phyloP scores from a whole-genome alignment of 2,113 vertebrate genomes.

The Onychostoma macrolepis region DNA sequence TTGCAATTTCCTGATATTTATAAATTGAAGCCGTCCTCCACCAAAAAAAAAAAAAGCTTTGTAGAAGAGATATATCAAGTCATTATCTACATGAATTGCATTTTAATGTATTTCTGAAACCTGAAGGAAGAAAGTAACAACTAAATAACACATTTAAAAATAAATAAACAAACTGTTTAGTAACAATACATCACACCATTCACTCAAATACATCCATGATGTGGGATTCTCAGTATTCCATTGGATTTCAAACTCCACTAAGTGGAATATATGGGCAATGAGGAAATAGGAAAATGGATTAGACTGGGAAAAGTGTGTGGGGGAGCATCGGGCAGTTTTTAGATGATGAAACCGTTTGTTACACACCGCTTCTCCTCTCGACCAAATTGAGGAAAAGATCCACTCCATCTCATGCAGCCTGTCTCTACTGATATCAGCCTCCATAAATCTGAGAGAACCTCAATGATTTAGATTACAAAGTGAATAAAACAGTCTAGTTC shows the following conservation, averaged over 20 bases:
- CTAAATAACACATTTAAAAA: too few species aligned
- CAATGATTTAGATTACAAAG: conserved; percentile 11
- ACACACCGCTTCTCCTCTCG: neutral
- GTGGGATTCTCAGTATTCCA: neutral
- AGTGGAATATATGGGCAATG: neutral
- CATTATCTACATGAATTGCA: too few species aligned
- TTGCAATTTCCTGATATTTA: too few species aligned
- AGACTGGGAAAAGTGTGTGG: neutral
- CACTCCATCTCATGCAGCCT: neutral
- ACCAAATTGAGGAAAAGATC: conserved; percentile 22
- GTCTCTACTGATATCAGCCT: conserved; percentile 30
- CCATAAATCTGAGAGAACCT: conserved; percentile 32
- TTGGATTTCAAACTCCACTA: neutral
- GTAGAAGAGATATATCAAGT: too few species aligned
- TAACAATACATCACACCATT: neutral
- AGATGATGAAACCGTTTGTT: conserved; percentile 29
- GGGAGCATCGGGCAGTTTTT: neutral
- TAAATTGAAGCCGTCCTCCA: too few species aligned
- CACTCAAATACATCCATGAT: neutral
- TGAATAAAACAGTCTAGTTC: neutral
- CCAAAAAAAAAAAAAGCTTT: too few species aligned
- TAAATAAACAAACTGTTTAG: too few species aligned
- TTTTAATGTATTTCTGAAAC: too few species aligned
- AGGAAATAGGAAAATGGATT: neutral
- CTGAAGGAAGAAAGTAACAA: too few species aligned